Percentiles rank a stretch among this genome's conserved stretches.
Evolutionary conservation across 2,888 invertebrate genomes (phyloP).

Genomic region (Thymelicus acteon): DNA sequence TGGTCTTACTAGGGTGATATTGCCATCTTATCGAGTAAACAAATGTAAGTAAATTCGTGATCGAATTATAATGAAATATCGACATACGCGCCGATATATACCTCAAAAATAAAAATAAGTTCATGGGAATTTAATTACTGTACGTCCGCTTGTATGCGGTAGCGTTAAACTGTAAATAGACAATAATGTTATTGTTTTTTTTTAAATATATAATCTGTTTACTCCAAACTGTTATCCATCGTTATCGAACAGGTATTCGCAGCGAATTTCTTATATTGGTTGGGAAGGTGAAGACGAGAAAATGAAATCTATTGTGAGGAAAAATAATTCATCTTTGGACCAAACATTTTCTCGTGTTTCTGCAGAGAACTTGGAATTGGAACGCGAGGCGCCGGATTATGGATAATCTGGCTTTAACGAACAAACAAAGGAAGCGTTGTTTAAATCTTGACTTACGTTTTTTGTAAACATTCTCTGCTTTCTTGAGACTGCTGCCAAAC

Average conservation of each 20-base stretch:
- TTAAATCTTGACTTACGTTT: slow-evolving; percentile 36
- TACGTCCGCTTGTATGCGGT: too few relatives aligned
- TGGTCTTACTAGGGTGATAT: too few relatives aligned
- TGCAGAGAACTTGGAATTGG: slow-evolving; percentile 39
- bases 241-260: not conserved
- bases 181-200: too few relatives aligned
- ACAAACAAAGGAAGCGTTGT: slow-evolving; percentile 41
- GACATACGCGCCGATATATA: too few relatives aligned
- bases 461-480: not conserved
- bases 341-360: slow-evolving; percentile 32
- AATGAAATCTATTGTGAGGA: slow-evolving; percentile 15
- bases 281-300: not conserved
- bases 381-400: slow-evolving; percentile 41
- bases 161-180: too few relatives aligned
- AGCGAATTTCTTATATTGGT: not conserved
- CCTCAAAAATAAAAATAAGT: too few relatives aligned
- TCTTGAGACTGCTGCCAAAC: not conserved
- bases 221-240: too few relatives aligned
- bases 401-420: slow-evolving; percentile 42
- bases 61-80: too few relatives aligned
- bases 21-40: too few relatives aligned
- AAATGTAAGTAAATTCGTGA: too few relatives aligned
- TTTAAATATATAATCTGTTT: too few relatives aligned
- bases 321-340: slow-evolving; percentile 29
- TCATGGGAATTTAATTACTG: too few relatives aligned